Percentiles rank a stretch among this genome's conserved stretches.
phyloP scores from a whole-genome alignment of 2,888 invertebrate genomes.

The Drosophila lutescens region DNA sequence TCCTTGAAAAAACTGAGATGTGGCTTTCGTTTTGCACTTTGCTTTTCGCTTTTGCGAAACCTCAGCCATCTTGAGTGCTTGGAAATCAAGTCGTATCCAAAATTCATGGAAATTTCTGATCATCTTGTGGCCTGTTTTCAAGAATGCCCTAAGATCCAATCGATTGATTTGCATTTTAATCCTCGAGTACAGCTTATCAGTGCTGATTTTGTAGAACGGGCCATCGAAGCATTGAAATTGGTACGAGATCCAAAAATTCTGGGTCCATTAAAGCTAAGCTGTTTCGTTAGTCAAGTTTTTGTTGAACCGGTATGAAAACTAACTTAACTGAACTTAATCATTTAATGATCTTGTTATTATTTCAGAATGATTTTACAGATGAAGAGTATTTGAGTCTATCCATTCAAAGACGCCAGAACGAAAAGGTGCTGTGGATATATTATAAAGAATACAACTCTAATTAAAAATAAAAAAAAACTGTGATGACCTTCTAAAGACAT shows the following conservation, averaged over 20 bases:
- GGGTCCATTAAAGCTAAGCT: not conserved
- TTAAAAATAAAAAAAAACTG: not conserved
- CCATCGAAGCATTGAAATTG: not conserved
- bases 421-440: not conserved
- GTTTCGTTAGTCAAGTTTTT: not conserved
- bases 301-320: slow-evolving; percentile 5
- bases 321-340: not conserved
- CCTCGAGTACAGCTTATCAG: not conserved
- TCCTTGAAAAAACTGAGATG: slow-evolving; percentile 6
- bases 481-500: not conserved
- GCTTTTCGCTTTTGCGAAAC: not conserved
- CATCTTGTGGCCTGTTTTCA: not conserved
- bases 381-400: not conserved
- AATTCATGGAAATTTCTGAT: not conserved
- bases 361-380: not conserved
- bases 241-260: not conserved
- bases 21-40: not conserved
- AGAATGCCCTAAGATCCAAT: not conserved
- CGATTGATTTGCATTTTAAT: not conserved
- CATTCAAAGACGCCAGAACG: not conserved
- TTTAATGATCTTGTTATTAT: not conserved
- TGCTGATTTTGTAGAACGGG: not conserved
- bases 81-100: slow-evolving; percentile 1
- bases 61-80: not conserved
- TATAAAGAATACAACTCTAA: not conserved